A percentile compares a stretch with the other conserved stretches of the same genome.
These are phyloP conservation scores for Ectobius pallidus DNA, from an alignment of 2,888 invertebrate genomes.

Conservation along the genomic window DNA sequence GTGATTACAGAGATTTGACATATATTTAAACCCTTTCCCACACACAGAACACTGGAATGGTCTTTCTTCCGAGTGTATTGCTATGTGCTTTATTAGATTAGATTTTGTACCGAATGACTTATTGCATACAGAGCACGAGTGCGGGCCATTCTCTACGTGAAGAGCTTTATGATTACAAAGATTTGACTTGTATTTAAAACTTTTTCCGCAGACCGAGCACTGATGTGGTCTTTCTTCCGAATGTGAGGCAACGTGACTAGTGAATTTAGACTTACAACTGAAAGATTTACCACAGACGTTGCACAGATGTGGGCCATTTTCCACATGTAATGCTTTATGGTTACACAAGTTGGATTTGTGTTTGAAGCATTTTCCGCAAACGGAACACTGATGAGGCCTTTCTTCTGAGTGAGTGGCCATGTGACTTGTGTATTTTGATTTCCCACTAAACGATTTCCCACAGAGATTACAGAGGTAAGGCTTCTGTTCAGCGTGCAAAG, in stretches of 20 bases:
- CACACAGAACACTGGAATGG: constrained; percentile 23
- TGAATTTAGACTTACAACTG: neutral
- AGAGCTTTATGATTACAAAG: constrained; percentile 15
- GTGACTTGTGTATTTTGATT: neutral
- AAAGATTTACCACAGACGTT: constrained; percentile 25
- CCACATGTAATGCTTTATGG: constrained; percentile 2
- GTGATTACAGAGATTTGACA: constrained; percentile 22
- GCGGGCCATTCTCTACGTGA: constrained; percentile 11
- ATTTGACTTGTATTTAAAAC: constrained; percentile 23
- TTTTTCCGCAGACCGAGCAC: constrained; percentile 26
- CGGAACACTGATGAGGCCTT: neutral
- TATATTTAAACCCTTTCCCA: constrained; percentile 15
- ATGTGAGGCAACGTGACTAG: constrained; percentile 15
- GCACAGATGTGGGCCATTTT: constrained; percentile 21
- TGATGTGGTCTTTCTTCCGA: constrained; percentile 15
- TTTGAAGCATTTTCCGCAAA: constrained; percentile 4
- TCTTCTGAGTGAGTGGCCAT: neutral
- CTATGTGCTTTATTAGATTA: constrained; percentile 4
- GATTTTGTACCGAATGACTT: constrained; percentile 8
- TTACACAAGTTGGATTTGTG: neutral
- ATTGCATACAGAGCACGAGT: neutral
- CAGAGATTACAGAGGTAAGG: neutral
- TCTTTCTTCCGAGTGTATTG: constrained; percentile 12
- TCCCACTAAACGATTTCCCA: neutral
- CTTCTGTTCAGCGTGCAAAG: neutral